phyloP scores from a whole-genome alignment of 2,888 invertebrate genomes.

The Orthosia incerta region DNA sequence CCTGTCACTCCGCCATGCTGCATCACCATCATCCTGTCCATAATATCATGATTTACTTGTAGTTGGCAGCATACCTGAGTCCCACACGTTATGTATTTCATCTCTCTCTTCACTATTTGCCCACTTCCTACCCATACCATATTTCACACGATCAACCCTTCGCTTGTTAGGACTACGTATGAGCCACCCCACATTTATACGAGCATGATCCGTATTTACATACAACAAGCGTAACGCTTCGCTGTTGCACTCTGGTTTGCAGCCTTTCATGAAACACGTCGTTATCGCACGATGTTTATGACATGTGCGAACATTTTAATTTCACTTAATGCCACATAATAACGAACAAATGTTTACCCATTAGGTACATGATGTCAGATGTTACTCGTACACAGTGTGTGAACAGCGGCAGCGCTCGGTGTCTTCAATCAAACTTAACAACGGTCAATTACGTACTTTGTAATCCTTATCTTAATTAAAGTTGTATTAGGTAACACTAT shows the following conservation, averaged over 20 bases:
- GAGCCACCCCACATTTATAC: not conserved
- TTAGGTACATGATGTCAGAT: no score
- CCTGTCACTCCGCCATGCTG: no score
- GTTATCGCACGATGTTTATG: slow-evolving; percentile 32
- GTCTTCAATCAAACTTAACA: slow-evolving; percentile 30
- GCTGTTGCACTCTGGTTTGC: not conserved
- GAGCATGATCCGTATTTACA: not conserved
- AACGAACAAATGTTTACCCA: slow-evolving; percentile 44
- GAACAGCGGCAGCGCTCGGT: slow-evolving; percentile 11
- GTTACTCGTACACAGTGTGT: slow-evolving; percentile 17
- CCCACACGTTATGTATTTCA: not conserved
- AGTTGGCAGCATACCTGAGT: not conserved
- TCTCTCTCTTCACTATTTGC: not conserved
- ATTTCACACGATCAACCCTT: not conserved
- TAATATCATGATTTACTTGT: not conserved
- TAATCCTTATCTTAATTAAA: slow-evolving; percentile 11
- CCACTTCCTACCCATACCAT: not conserved
- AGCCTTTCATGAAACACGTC: slow-evolving; percentile 10
- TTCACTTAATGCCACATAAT: slow-evolving; percentile 41
- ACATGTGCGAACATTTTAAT: slow-evolving; percentile 38
- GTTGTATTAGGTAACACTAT: not conserved
- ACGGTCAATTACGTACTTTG: not conserved
- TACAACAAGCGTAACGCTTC: not conserved
- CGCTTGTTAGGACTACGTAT: no score
- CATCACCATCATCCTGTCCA: not conserved